Conservation (phyloP, 1,140 invertebrate genomes). For the Diuraphis noxia region DNA sequence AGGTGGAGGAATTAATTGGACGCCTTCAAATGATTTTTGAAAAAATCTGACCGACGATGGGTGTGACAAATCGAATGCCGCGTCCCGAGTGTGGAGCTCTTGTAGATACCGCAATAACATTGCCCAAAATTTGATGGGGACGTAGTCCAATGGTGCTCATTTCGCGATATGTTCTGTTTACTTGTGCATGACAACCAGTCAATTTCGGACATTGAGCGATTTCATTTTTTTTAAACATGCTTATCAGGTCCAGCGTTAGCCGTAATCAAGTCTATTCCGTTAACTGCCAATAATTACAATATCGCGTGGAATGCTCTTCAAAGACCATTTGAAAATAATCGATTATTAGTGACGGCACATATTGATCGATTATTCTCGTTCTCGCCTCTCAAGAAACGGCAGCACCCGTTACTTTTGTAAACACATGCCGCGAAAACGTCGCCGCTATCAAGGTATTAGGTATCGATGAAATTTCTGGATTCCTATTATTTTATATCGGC, state of each 20-base stretch:
- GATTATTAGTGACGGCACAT: not conserved
- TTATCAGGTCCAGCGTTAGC: not conserved
- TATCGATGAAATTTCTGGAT: not conserved
- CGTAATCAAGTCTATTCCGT: not conserved
- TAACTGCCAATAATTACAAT: not conserved
- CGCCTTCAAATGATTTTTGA: not conserved
- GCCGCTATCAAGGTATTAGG: not conserved
- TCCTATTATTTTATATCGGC: not conserved
- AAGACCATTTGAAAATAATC: not conserved
- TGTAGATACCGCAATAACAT: accelerated
- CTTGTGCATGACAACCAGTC: not conserved
- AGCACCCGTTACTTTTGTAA: not conserved
- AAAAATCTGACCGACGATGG: not conserved
- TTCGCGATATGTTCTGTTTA: not conserved
- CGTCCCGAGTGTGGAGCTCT: too few relatives aligned
- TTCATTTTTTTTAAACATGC: not conserved
- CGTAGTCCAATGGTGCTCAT: not conserved
- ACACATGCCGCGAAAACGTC: conserved; percentile 7
- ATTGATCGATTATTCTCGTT: not conserved
- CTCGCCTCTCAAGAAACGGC: not conserved
- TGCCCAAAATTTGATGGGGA: conserved; percentile 3
- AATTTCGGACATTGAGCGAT: not conserved
- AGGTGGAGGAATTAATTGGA: not conserved
- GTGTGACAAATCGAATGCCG: not conserved
- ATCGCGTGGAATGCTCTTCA: not conserved